Base-by-base conservation (phyloP, 2,113 vertebrate species). In the Malurus melanocephalus region DNA sequence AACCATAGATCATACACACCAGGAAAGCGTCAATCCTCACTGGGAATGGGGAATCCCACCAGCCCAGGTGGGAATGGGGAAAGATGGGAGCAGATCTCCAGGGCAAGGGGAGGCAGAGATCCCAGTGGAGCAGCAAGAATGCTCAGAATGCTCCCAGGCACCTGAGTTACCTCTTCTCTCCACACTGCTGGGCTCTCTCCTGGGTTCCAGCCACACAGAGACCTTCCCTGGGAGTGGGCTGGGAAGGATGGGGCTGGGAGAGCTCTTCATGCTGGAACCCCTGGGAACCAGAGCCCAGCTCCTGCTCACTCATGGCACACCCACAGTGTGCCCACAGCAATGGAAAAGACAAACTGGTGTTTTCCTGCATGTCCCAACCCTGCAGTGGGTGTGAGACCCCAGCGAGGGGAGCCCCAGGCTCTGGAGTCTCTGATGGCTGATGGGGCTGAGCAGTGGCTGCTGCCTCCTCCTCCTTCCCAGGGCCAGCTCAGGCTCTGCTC, bases 381-480 rank as follows among this genome's bases (percentile, higher is more conserved):
- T 13, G 24, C 48, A 45, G 69, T 1, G 30, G 11, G 20, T 38
- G 16, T 48, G 33, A 82, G 59, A 75, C 6, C 12, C 19, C n/a
- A 32, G 43, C 0, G 1, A 42, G 35, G n/a, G 16, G 20, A 55
- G 8, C 3, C 22, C 18, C 16, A 4, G 11, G 49, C 18, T 43
- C n/a, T 27, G 75, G 67, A 56, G 27, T 46, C 38, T 77, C 53
- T 81, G 78, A 27, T 17, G 69, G 56, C 23, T 67, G 55, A 59
- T 0, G 14, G 35, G 49, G 35, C 23, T 68, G 57, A 76, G 64
- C 71, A 38, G 65, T 0, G 2, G 12, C 40, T 2, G 3, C 42
- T 1, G 1, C 69, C 42, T 11, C n/a, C 42, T 64, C 45, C n/a
- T 35, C 53, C 49, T 55, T 17, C 43, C 57, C 57, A 42, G 48